Conservation (phyloP, 2,113 vertebrate species). For the Glaucidium brasilianum region DNA sequence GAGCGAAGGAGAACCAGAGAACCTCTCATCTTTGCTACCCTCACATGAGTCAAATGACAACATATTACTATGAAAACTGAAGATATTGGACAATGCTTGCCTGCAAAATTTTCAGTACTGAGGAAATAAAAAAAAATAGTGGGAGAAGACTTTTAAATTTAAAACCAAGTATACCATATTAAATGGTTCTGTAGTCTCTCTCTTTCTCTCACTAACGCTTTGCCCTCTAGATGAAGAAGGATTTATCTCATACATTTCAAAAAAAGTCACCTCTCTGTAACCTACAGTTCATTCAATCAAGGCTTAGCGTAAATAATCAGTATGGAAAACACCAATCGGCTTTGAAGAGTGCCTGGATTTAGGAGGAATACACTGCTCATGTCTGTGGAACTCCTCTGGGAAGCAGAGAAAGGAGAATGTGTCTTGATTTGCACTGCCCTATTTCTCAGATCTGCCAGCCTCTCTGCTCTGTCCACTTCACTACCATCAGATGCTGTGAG, state of each 20-base stretch:
- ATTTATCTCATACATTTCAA: slow-evolving; percentile 34
- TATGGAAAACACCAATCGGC: slow-evolving; percentile 15
- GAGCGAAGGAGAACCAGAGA: neutral
- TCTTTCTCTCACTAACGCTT: neutral
- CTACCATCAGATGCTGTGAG: slow-evolving; percentile 49
- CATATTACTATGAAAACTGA: neutral
- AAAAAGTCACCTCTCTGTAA: slow-evolving; percentile 48
- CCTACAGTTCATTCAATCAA: slow-evolving; percentile 33
- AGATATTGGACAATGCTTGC: neutral
- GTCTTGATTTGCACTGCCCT: neutral
- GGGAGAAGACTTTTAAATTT: neutral
- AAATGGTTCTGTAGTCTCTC: neutral
- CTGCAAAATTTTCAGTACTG: neutral
- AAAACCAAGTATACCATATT: neutral
- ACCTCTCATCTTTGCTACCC: neutral
- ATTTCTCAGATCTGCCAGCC: slow-evolving; percentile 5
- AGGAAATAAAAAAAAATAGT: neutral
- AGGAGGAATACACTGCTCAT: slow-evolving; percentile 1
- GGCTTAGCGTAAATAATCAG: slow-evolving; percentile 50
- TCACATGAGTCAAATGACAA: neutral
- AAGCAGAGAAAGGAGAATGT: slow-evolving; percentile 8
- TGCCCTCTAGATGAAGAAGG: neutral
- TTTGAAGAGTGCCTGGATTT: slow-evolving; percentile 20
- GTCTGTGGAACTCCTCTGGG: neutral
- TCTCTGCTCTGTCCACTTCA: slow-evolving; percentile 54